phyloP scores from a whole-genome alignment of 2,797 vertebrate species.

The Oreortyx pictus region DNA sequence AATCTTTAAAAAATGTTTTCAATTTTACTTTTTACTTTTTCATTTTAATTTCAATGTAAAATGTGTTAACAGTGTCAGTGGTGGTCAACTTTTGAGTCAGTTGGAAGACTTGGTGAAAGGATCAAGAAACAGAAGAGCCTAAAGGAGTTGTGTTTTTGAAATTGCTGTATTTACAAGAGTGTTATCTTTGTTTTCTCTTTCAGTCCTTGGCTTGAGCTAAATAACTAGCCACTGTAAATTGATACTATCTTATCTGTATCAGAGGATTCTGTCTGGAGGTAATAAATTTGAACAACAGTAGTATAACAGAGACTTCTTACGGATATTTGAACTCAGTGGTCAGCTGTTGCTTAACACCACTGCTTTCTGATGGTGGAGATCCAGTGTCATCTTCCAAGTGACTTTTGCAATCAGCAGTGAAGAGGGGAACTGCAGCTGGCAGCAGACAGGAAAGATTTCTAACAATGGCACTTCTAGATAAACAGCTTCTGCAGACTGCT shows the following conservation, averaged over 20 bases:
- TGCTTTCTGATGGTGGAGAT: not conserved
- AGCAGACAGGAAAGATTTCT: not conserved
- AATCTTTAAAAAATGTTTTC: not conserved
- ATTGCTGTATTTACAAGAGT: not conserved
- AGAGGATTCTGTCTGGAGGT: not conserved
- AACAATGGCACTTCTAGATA: not conserved
- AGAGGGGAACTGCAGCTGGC: not conserved
- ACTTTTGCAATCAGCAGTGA: not conserved
- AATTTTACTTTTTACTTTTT: not conserved
- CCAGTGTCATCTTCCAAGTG: not conserved
- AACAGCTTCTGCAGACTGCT: not conserved
- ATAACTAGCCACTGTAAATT: not conserved
- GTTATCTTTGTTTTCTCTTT: not conserved
- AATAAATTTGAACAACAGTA: not conserved
- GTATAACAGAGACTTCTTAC: not conserved
- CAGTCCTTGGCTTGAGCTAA: not conserved
- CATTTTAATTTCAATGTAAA: not conserved
- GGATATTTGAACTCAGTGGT: not conserved
- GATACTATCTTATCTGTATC: not conserved
- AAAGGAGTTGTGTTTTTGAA: not conserved
- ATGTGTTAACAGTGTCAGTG: not conserved
- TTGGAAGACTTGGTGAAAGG: not conserved
- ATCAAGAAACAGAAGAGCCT: not conserved
- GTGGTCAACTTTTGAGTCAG: not conserved
- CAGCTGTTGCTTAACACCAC: not conserved